phyloP scores from a whole-genome alignment of 30 jellyfish, hydroid and myxozoan species.

The Morbakka virulenta region DNA sequence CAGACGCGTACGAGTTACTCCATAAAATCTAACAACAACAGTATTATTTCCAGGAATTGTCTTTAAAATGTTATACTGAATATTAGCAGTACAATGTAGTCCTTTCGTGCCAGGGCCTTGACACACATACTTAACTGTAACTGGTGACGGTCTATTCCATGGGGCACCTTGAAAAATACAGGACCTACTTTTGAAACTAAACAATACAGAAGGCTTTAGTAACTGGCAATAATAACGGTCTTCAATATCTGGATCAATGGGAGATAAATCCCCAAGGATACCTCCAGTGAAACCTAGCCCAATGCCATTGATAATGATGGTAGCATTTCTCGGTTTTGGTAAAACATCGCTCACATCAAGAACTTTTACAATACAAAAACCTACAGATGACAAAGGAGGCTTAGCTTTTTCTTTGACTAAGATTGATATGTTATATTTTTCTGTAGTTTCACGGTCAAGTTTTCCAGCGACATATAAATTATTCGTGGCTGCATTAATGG shows the following conservation, averaged over 20 bases:
- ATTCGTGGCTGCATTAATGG: conserved; percentile 12
- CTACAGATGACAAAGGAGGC: conserved; percentile 35
- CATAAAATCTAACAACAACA: conserved; percentile 24
- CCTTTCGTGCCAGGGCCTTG: background rate
- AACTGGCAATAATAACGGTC: conserved; percentile 58
- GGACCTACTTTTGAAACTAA: conserved; percentile 28
- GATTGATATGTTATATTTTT: conserved; percentile 19
- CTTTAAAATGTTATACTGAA: conserved; percentile 9
- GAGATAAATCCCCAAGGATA: conserved; percentile 75
- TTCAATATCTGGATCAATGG: conserved; percentile 62
- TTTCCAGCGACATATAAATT: conserved; percentile 17
- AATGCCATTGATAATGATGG: conserved; percentile 30
- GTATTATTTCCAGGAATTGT: conserved; percentile 32
- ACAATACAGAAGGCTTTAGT: conserved; percentile 12
- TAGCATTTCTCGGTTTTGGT: conserved; percentile 47
- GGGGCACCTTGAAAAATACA: conserved; percentile 64
- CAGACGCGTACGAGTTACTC: background rate
- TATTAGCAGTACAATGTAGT: conserved; percentile 2
- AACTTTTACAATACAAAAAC: conserved; percentile 25
- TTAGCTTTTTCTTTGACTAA: conserved; percentile 52
- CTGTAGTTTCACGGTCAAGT: conserved; percentile 57
- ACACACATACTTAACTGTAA: conserved; percentile 13
- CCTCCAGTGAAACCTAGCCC: conserved; percentile 41
- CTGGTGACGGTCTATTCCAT: background rate
- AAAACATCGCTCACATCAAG: conserved; percentile 66